Evolutionary conservation across 2,888 invertebrate species (phyloP), one percentile per base, ranked within the genome.

Genomic region (Thelaira solivaga): DNA sequence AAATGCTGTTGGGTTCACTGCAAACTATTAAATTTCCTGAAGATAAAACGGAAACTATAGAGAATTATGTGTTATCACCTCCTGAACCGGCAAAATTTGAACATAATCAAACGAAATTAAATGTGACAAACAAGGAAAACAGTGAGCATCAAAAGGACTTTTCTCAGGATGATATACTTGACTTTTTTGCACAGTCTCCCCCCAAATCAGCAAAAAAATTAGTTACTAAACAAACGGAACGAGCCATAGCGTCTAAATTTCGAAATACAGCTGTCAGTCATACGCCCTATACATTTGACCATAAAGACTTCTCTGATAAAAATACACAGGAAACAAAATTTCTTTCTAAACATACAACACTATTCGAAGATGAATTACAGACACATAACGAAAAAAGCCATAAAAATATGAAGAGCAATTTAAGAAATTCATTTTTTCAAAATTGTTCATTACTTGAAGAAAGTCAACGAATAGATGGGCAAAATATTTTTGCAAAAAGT

Each of bases 131-230:
- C 4, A 76, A 34, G 16, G 49, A 62, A 2, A 13, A 47, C 4
- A 47, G 26, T n/a, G n/a, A n/a, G n/a, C n/a, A 51, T 24, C 26
- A 62, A 2, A 2, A 36, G 18, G 18, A 24, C 6, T 0, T 18
- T 10, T 43, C 45, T 31, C 45, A 82, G 2, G 84, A 82, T 43
- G 82, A 85, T 39, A 78, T 83, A 8, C 84, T 84, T 61, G 82
- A 82, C n/a, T 82, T 86, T 47, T 86, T 87, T 62, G 75, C 80
- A 8, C 81, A 83, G 45, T 81, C 85, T 39, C 87, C 86, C n/a
- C 82, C 85, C 2, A 83, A 77, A 26, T 16, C 73, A 0, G 11
- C 13, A 8, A 80, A 76, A 47, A 34, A 43, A 2, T 26, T 64
- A 7, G 22, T 49, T 7, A 11, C 31, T 11, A 76, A 76, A 36